These are phyloP conservation scores for Trachelipus rathkii DNA, from an alignment of 1,140 invertebrate genomes.

Conservation along the genomic window DNA sequence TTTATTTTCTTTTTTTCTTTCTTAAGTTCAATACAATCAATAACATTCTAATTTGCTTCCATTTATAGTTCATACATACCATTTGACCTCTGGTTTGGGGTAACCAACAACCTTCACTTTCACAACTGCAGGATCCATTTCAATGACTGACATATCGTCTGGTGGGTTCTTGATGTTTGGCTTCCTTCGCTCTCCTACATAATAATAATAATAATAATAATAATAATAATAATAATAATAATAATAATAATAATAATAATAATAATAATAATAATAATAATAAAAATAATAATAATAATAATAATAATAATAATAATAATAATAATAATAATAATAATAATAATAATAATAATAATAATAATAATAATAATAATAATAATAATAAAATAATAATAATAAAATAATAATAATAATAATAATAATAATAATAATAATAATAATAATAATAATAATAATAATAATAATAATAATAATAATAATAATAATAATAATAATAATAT, in stretches of 20 bases:
- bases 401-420: neutral
- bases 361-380: too few species aligned
- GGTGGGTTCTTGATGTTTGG: conserved; percentile 40
- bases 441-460: too few species aligned
- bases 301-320: neutral
- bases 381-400: too few species aligned
- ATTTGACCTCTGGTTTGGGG: conserved; percentile 47
- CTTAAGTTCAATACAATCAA: too few species aligned
- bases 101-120: conserved; percentile 46
- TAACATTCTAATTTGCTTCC: too few species aligned
- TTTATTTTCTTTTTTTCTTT: too few species aligned
- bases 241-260: too few species aligned
- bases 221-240: too few species aligned
- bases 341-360: too few species aligned
- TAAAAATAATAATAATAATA: neutral
- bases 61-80: conserved; percentile 44
- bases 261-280: neutral
- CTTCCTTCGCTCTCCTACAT: conserved; percentile 37
- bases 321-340: neutral
- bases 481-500: too few species aligned
- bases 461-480: too few species aligned
- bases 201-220: neutral
- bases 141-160: conserved; percentile 39
- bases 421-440: too few species aligned
- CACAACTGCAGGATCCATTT: conserved; percentile 44